Evolutionary conservation across 2,797 vertebrate species (phyloP).

Genomic region (Holocentrus rufus): DNA sequence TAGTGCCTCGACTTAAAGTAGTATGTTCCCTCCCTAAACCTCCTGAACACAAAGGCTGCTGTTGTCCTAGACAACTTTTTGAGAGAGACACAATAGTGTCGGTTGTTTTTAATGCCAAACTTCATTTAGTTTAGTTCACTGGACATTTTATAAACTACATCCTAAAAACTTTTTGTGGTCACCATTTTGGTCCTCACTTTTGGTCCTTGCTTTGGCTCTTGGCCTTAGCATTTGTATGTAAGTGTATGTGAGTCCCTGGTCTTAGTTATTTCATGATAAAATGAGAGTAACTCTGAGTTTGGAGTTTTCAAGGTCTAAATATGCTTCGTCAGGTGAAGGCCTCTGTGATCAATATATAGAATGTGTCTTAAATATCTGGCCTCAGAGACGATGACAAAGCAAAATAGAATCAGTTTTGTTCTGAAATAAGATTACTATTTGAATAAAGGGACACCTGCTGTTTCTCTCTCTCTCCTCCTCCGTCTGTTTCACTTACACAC

Average conservation of each 20-base stretch:
- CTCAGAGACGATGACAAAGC: no score
- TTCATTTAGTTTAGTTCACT: background rate
- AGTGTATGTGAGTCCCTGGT: no score
- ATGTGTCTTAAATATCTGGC: no score
- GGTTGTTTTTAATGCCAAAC: background rate
- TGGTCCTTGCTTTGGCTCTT: background rate
- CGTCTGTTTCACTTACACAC: no score
- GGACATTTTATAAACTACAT: no score
- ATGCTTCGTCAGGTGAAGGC: no score
- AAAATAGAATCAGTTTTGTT: background rate
- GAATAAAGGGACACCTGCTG: no score
- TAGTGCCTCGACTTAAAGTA: background rate
- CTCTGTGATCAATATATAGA: no score
- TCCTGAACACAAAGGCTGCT: slow-evolving; percentile 17
- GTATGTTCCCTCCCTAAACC: background rate
- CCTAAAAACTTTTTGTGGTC: no score
- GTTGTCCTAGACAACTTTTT: background rate
- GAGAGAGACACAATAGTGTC: background rate
- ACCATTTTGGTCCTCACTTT: no score
- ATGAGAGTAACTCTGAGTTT: background rate
- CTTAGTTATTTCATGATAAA: background rate
- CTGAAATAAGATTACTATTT: no score
- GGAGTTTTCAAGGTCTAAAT: background rate
- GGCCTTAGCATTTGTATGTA: no score
- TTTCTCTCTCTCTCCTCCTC: background rate